These are phyloP conservation scores for Zoanthus solanderi DNA, from an alignment of 92 coral and sea anemone genomes.

Conservation along the genomic window DNA sequence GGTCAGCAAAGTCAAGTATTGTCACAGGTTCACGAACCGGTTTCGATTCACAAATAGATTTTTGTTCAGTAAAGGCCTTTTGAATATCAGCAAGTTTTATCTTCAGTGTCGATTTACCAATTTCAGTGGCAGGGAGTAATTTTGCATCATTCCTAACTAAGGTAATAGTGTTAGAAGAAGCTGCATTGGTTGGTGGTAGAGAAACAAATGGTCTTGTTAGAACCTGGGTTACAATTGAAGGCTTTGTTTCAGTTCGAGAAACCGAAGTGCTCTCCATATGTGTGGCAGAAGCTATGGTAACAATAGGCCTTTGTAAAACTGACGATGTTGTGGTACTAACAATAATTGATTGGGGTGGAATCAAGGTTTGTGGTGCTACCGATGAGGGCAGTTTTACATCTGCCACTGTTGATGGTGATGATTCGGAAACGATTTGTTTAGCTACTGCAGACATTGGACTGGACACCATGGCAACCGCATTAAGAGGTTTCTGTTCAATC, in stretches of 20 bases:
- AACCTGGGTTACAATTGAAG: slow-evolving; percentile 41
- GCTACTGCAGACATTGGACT: not conserved
- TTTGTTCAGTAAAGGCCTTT: slow-evolving; percentile 15
- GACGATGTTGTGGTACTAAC: not conserved
- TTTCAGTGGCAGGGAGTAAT: slow-evolving; percentile 13
- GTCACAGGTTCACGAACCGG: slow-evolving; percentile 70
- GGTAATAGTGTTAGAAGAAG: not conserved
- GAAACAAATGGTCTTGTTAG: slow-evolving; percentile 46
- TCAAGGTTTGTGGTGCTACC: slow-evolving; percentile 5
- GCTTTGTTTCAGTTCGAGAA: slow-evolving; percentile 59
- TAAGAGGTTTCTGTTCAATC: slow-evolving; percentile 19
- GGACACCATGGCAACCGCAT: slow-evolving; percentile 22
- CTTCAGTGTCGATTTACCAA: slow-evolving; percentile 21
- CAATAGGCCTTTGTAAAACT: slow-evolving; percentile 51
- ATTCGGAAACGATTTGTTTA: slow-evolving; percentile 25
- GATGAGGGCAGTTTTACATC: slow-evolving; percentile 13
- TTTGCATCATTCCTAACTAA: slow-evolving; percentile 25
- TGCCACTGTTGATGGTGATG: slow-evolving; percentile 31
- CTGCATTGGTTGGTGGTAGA: not conserved
- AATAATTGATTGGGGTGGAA: slow-evolving; percentile 28
- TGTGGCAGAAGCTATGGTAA: slow-evolving; percentile 71
- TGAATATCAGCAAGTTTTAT: slow-evolving; percentile 23
- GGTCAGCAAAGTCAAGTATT: slow-evolving; percentile 87
- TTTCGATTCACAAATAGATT: slow-evolving; percentile 41
- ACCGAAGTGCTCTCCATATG: slow-evolving; percentile 77